A percentile compares a stretch with the other conserved stretches of the same genome.
Evolutionary conservation across 2,888 invertebrate species (phyloP).

Genomic region (Epistrophe eligans): DNA sequence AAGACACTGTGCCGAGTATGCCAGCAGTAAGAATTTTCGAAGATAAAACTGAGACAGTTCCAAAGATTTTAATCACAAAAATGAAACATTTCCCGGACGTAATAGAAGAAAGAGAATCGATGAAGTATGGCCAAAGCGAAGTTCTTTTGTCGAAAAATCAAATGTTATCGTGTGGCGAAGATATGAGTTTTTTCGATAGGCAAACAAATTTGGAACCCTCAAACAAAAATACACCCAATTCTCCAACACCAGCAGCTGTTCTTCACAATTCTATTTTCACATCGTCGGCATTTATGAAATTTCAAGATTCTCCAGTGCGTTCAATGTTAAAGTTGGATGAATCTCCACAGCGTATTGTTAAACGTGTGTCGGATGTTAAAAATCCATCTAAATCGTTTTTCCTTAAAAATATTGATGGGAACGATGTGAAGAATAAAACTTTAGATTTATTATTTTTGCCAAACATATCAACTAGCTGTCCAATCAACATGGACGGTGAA

Average conservation of each 20-base stretch:
- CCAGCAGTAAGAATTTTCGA: conserved; percentile 76
- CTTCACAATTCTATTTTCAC: conserved; percentile 54
- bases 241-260: conserved; percentile 14
- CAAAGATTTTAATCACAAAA: conserved; percentile 70
- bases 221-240: conserved; percentile 4
- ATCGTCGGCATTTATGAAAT: conserved; percentile 65
- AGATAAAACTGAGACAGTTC: conserved; percentile 78
- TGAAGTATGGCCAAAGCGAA: not conserved
- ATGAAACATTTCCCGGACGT: conserved; percentile 73
- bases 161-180: not conserved
- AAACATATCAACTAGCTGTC: conserved; percentile 12
- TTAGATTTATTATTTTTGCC: conserved; percentile 43
- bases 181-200: conserved; percentile 9
- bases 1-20: conserved; percentile 44
- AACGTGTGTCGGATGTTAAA: not conserved
- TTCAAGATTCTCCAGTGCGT: conserved; percentile 56
- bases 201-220: not conserved
- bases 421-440: not conserved
- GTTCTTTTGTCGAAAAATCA: not conserved
- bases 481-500: not conserved
- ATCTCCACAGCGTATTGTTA: conserved; percentile 10
- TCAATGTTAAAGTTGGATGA: conserved; percentile 4
- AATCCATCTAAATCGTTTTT: conserved; percentile 5
- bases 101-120: conserved; percentile 78
- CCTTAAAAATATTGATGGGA: not conserved